Percentiles rank a stretch among this genome's conserved stretches.
Evolutionary conservation across 2,888 invertebrate genomes (phyloP).

Genomic region (Xanthia togata): DNA sequence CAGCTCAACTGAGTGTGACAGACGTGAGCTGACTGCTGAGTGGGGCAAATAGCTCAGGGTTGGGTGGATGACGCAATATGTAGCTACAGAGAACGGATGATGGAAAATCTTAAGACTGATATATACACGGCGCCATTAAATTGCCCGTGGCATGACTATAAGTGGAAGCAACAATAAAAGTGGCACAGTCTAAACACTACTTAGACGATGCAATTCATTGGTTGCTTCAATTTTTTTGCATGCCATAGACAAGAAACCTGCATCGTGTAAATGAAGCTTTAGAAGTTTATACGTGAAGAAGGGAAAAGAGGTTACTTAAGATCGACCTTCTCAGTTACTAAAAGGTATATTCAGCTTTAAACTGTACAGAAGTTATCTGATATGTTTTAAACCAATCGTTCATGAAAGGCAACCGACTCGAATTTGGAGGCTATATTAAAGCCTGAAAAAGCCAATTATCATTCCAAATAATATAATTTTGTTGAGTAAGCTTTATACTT

Average conservation of each 20-base stretch:
- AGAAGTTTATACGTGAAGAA: neutral
- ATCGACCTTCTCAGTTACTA: neutral
- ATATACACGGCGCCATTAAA: neutral
- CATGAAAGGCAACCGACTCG: neutral
- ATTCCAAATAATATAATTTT: neutral
- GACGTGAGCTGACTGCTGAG: slow-evolving; percentile 51
- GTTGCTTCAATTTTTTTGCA: neutral
- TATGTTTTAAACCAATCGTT: neutral
- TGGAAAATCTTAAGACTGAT: neutral
- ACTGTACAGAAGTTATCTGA: too few relatives aligned
- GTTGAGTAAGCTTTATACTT: too few relatives aligned
- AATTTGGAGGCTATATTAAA: neutral
- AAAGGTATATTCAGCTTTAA: neutral
- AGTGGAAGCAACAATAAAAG: neutral
- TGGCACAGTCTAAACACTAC: neutral
- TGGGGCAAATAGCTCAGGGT: slow-evolving; percentile 26
- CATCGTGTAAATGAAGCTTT: neutral
- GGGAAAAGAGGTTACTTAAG: too few relatives aligned
- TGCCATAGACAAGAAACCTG: neutral
- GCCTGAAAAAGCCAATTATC: neutral
- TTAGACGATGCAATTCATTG: neutral
- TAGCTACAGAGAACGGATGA: neutral
- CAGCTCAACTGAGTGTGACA: slow-evolving; percentile 50
- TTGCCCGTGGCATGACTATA: neutral
- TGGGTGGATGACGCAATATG: slow-evolving; percentile 33